phyloP scores from a whole-genome alignment of 2,113 vertebrate genomes.

The Apteryx mantelli region DNA sequence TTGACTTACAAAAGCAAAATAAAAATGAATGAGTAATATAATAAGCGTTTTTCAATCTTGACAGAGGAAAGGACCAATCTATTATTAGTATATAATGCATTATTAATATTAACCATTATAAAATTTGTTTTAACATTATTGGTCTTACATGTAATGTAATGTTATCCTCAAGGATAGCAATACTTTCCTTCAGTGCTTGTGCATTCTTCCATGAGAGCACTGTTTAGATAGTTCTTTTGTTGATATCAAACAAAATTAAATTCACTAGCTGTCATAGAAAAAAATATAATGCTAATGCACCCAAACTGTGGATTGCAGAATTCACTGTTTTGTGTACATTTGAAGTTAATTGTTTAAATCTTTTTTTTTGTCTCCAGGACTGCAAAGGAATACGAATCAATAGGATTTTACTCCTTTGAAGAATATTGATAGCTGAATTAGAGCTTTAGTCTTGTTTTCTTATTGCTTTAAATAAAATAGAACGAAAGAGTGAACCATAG shows the following conservation, averaged over 20 bases:
- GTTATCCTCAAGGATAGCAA: not conserved
- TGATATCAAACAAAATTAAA: not conserved
- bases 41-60: not conserved
- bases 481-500: accelerated
- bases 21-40: not conserved
- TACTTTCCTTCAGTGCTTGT: not conserved
- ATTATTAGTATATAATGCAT: not conserved
- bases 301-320: not conserved
- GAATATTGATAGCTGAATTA: not conserved
- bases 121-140: not conserved
- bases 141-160: not conserved
- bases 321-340: not conserved
- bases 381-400: not conserved
- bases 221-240: not conserved
- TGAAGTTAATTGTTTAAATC: not conserved
- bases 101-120: not conserved
- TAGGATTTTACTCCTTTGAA: not conserved
- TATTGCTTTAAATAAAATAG: not conserved
- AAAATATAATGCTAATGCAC: not conserved
- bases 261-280: not conserved
- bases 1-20: not conserved
- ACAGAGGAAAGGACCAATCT: not conserved
- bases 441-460: not conserved
- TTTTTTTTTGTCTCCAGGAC: not conserved
- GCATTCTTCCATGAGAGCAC: not conserved